Base-by-base conservation (phyloP, 2,888 invertebrate genomes). In the Disparrhopalites patrizii region DNA sequence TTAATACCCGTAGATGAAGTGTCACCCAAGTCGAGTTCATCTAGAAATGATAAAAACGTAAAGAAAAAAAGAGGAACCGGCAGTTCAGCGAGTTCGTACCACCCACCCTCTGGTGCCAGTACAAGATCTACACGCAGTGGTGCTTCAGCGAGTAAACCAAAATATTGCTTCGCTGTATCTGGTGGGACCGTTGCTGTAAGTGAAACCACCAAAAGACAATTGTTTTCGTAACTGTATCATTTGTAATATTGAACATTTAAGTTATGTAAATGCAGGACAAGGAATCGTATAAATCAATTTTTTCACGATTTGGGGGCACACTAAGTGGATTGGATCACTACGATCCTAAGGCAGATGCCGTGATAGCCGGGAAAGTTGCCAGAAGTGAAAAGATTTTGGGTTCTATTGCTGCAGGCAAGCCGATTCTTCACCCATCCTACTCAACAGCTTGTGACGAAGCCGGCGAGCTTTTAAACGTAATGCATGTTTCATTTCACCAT, bases 361-460 rank as follows among this genome's bases (percentile, higher is more conserved):
- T 94, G 25, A 81, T 95, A 31, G 89, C 90, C 73, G 82, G 86
- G 51, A 76, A 74, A 5, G 86, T 88, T 0, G 83, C 84, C 8
- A 85, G 93, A 66, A 93, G 91, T 77, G 95, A 95, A 81, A 94
- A 94, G 81, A 85, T 90, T 80, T 81, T 96, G 28, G 87, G 89
- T 0, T 87, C 89, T 66, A 86, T 96, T 68, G 93, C 95, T 0
- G 84, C 90, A 0, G 95, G 96, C 20, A 72, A 71, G 50, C 60
- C 47, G 8, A 84, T 95, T 13, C 79, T 95, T n/a, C 90, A 91
- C 75, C 84, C 86, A 1, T 84, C 86, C 0, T 96, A 92, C 76
- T 80, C 94, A 1, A 84, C 85, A 4, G 83, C 87, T 52, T 90
- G 88, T 63, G 79, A 84, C 8, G 81, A 83, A 28, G 81, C 81